Conservation (phyloP, 2,113 vertebrate species). For the Fregata magnificens region DNA sequence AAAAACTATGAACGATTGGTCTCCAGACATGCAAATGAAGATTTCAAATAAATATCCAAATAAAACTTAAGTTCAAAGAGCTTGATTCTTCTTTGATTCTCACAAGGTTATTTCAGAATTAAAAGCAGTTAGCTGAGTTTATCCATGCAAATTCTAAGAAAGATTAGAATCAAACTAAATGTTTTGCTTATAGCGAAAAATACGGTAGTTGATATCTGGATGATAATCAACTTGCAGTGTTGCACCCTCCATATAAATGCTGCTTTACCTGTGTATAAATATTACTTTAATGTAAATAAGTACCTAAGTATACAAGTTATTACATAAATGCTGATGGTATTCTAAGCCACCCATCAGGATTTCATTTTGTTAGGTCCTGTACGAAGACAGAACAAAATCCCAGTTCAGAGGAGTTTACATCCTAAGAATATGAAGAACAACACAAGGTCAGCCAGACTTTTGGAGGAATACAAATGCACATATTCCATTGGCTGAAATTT, state of each 20-base stretch:
- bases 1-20: background rate
- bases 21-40: background rate
- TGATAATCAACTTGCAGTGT: background rate
- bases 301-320: background rate
- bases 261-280: background rate
- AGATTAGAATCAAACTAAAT: background rate
- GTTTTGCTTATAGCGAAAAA: background rate
- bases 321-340: background rate
- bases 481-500: background rate
- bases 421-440: background rate
- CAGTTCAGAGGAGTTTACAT: background rate
- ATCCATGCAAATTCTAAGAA: background rate
- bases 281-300: background rate
- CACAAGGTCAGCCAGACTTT: background rate
- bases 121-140: background rate
- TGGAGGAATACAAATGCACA: background rate
- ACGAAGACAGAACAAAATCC: background rate
- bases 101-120: background rate
- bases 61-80: background rate
- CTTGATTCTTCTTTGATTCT: background rate
- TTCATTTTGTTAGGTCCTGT: background rate
- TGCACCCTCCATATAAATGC: background rate
- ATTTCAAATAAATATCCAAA: background rate
- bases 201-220: background rate
- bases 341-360: background rate